These are phyloP conservation scores for Falcaria lacertinaria DNA, from an alignment of 2,888 invertebrate genomes.

Conservation along the genomic window DNA sequence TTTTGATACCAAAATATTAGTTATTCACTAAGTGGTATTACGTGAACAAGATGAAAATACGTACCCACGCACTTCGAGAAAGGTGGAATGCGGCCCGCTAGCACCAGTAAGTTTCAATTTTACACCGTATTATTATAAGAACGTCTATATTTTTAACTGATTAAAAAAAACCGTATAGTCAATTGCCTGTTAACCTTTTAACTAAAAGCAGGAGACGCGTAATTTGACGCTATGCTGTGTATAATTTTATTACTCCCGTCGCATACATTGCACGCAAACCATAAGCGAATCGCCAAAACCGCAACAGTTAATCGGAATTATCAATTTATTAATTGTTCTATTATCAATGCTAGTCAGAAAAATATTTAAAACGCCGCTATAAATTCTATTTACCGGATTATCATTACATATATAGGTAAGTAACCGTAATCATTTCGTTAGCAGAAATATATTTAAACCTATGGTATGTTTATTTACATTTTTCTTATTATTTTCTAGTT, in stretches of 20 bases:
- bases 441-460: too few species aligned
- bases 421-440: too few species aligned
- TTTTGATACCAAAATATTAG: slow-evolving; percentile 79
- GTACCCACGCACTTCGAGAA: slow-evolving; percentile 73
- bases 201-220: slow-evolving; percentile 78
- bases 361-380: slow-evolving; percentile 69
- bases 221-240: slow-evolving; percentile 77
- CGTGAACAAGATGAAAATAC: slow-evolving; percentile 79
- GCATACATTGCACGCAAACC: slow-evolving; percentile 51
- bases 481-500: too few species aligned
- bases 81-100: slow-evolving; percentile 76
- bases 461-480: too few species aligned
- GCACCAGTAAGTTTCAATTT: slow-evolving; percentile 63
- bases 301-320: slow-evolving; percentile 50
- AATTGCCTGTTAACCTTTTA: slow-evolving; percentile 81
- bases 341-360: slow-evolving; percentile 68
- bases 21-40: slow-evolving; percentile 76
- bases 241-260: slow-evolving; percentile 76
- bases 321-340: slow-evolving; percentile 59
- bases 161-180: slow-evolving; percentile 76
- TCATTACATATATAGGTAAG: too few species aligned
- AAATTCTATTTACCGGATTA: slow-evolving; percentile 17
- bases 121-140: slow-evolving; percentile 32
- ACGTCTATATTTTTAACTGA: slow-evolving; percentile 76
- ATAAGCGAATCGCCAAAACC: not conserved